Evolutionary conservation across 1,140 invertebrate species (phyloP).

Genomic region (Vanessa tameamea): DNA sequence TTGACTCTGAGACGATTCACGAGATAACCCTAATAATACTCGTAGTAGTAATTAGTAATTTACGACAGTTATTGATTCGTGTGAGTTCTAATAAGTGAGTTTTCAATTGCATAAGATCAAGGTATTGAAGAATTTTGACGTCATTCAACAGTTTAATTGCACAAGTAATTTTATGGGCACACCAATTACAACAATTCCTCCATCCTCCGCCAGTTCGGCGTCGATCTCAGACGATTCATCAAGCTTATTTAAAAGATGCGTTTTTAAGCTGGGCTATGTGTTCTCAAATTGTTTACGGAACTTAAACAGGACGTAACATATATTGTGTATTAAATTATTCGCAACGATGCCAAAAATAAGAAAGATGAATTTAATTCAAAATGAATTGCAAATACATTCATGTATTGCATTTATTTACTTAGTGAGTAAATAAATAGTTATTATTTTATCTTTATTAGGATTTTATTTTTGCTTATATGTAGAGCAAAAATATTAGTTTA

Average conservation of each 20-base stretch:
- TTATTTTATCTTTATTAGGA: no score
- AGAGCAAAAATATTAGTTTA: no score
- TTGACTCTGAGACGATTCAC: no score
- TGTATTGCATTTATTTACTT: no score
- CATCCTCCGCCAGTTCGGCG: constrained; percentile 33
- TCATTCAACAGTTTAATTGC: constrained; percentile 36
- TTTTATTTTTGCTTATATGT: no score
- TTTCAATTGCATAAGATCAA: constrained; percentile 3
- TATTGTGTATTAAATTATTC: neutral
- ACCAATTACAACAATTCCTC: constrained; percentile 41
- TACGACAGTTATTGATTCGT: neutral
- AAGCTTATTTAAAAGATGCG: constrained; percentile 21
- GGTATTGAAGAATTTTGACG: constrained; percentile 24
- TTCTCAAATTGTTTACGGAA: neutral
- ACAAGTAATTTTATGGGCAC: constrained; percentile 41
- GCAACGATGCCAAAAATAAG: no score
- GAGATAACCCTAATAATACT: no score
- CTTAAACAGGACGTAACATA: neutral
- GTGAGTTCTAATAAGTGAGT: neutral
- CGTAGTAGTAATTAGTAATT: neutral
- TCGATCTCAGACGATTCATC: constrained; percentile 26
- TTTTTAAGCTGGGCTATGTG: neutral
- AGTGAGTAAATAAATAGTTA: no score
- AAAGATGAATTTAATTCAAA: no score
- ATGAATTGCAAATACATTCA: no score